phyloP scores from a whole-genome alignment of 2,888 invertebrate genomes.

The Thumatha senex region DNA sequence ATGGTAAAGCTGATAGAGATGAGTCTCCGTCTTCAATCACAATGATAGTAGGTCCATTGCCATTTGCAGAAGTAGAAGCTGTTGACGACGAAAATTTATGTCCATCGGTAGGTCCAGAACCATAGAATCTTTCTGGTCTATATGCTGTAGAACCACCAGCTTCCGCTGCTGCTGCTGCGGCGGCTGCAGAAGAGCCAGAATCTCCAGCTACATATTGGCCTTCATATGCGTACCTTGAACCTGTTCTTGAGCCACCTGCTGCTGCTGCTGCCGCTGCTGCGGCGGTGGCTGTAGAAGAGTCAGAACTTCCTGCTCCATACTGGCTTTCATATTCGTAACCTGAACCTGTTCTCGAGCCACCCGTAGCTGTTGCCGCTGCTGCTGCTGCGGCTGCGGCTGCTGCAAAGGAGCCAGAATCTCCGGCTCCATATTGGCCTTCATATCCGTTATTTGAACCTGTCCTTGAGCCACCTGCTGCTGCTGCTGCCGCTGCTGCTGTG shows the following conservation, averaged over 20 bases:
- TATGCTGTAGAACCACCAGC: neutral
- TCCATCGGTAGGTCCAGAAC: no score
- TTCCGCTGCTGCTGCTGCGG: neutral
- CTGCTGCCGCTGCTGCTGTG: no score
- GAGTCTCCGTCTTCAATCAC: neutral
- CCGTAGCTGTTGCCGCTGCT: conserved; percentile 1
- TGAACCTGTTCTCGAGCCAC: no score
- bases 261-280: conserved; percentile 2
- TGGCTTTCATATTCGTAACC: no score
- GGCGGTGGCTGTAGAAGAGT: no score
- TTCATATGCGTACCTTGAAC: no score
- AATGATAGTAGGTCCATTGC: neutral
- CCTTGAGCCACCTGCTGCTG: neutral
- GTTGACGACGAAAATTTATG: neutral
- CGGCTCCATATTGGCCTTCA: neutral
- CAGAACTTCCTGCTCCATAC: no score
- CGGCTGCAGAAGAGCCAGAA: no score
- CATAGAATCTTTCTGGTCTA: neutral
- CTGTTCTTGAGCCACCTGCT: no score
- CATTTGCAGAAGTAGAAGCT: neutral
- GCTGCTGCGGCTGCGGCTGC: conserved; percentile 3
- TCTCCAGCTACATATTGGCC: no score
- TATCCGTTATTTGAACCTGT: neutral
- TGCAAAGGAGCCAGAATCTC: neutral
- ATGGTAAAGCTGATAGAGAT: neutral